These are phyloP conservation scores for Oceanodroma leucorhoa DNA, from an alignment of 2,797 vertebrate genomes.

Conservation along the genomic window DNA sequence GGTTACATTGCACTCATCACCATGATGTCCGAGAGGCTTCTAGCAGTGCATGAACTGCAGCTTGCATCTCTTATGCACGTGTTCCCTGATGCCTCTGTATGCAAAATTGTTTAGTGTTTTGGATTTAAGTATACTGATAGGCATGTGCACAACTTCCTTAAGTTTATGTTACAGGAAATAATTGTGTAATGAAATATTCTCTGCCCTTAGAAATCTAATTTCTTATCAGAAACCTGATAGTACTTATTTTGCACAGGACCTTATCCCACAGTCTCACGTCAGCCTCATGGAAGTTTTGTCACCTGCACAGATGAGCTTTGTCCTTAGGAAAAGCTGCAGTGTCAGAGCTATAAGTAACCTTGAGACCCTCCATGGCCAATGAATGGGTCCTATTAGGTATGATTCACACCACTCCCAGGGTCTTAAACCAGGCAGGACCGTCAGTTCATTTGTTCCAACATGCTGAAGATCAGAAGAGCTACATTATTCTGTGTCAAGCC, in stretches of 20 bases:
- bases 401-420: background rate
- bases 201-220: background rate
- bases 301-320: background rate
- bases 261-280: background rate
- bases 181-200: background rate
- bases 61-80: background rate
- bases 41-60: fast-evolving
- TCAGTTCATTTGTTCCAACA: background rate
- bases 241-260: background rate
- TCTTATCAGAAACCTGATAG: background rate
- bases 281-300: background rate
- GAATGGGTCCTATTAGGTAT: background rate
- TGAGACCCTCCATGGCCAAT: background rate
- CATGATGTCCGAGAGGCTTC: background rate
- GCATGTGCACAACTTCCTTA: background rate
- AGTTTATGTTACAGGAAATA: background rate
- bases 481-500: background rate
- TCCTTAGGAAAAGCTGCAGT: background rate
- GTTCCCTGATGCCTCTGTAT: background rate
- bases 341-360: background rate
- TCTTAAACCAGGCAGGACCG: background rate
- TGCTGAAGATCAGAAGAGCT: background rate
- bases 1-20: background rate
- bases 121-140: background rate
- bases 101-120: background rate